phyloP scores from a whole-genome alignment of 2,797 vertebrate genomes.

The Thalassophryne amazonica region DNA sequence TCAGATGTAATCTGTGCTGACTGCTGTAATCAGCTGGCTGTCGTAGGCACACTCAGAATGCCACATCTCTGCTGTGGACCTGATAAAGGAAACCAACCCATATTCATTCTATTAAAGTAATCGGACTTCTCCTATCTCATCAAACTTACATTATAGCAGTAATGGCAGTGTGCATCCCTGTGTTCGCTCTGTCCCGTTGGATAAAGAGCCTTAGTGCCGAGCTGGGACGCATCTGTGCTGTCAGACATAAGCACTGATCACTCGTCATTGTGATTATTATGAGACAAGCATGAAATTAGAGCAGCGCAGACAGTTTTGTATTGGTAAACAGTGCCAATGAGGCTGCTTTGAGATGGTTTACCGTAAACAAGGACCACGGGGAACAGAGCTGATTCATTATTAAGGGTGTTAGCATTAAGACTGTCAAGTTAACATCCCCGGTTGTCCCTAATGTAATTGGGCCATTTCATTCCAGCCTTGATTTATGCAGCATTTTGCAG shows the following conservation, averaged over 20 bases:
- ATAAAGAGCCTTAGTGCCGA: neutral
- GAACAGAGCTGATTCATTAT: slow-evolving; percentile 56
- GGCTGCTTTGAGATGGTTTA: slow-evolving; percentile 27
- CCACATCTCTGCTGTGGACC: slow-evolving; percentile 12
- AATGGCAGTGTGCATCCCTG: slow-evolving; percentile 3
- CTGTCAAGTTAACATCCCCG: slow-evolving; percentile 54
- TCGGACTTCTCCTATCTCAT: slow-evolving; percentile 31
- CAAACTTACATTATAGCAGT: slow-evolving; percentile 20
- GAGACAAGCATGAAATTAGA: slow-evolving; percentile 19
- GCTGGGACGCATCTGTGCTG: slow-evolving; percentile 9
- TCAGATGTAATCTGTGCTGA: slow-evolving; percentile 43
- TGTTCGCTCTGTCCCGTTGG: slow-evolving; percentile 1
- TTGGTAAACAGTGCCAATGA: slow-evolving; percentile 28
- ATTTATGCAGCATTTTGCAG: slow-evolving; percentile 55
- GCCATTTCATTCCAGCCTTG: slow-evolving; percentile 46
- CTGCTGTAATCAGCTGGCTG: slow-evolving; percentile 45
- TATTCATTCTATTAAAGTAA: slow-evolving; percentile 22
- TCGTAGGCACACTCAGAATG: slow-evolving; percentile 16
- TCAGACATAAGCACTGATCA: slow-evolving; percentile 7
- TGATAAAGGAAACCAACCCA: slow-evolving; percentile 25
- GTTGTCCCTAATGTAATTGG: slow-evolving; percentile 62
- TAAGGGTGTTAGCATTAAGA: slow-evolving; percentile 59
- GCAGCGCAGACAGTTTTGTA: slow-evolving; percentile 11
- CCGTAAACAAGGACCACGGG: slow-evolving; percentile 31
- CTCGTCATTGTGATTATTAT: slow-evolving; percentile 27